Evolutionary conservation across 1,140 invertebrate species (phyloP).

Genomic region (Neomicropteryx cornuta): DNA sequence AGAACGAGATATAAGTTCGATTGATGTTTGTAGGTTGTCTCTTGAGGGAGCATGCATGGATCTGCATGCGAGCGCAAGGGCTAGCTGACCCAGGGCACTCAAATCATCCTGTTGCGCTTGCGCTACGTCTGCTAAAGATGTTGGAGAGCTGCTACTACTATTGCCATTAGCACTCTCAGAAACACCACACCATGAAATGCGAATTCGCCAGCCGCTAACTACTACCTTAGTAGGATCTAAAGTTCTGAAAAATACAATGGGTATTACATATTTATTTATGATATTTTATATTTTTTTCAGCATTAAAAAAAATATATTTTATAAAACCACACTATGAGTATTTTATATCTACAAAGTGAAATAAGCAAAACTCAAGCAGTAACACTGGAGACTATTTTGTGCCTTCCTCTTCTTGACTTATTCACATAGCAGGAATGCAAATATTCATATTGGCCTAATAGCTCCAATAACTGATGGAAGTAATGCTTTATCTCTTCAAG

Average conservation of each 20-base stretch:
- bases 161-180: slow-evolving; percentile 18
- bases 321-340: too few relatives aligned
- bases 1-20: slow-evolving; percentile 79
- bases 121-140: neutral
- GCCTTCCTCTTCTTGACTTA: too few relatives aligned
- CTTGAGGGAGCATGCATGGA: slow-evolving; percentile 76
- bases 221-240: slow-evolving; percentile 90
- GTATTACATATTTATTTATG: too few relatives aligned
- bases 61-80: slow-evolving; percentile 84
- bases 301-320: too few relatives aligned
- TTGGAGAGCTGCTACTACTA: neutral
- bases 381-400: too few relatives aligned
- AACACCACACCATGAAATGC: slow-evolving; percentile 38
- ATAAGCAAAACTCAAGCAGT: too few relatives aligned
- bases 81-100: slow-evolving; percentile 79
- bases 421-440: too few relatives aligned
- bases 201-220: slow-evolving; percentile 56
- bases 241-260: slow-evolving; percentile 54
- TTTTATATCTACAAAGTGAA: too few relatives aligned
- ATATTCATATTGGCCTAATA: too few relatives aligned
- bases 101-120: slow-evolving; percentile 76
- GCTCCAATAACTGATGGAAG: too few relatives aligned
- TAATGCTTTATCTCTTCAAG: too few relatives aligned
- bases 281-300: too few relatives aligned
- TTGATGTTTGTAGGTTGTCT: slow-evolving; percentile 73